These are phyloP conservation scores for Panthera leo DNA, from an alignment of 2,113 vertebrate species.

Conservation along the genomic window DNA sequence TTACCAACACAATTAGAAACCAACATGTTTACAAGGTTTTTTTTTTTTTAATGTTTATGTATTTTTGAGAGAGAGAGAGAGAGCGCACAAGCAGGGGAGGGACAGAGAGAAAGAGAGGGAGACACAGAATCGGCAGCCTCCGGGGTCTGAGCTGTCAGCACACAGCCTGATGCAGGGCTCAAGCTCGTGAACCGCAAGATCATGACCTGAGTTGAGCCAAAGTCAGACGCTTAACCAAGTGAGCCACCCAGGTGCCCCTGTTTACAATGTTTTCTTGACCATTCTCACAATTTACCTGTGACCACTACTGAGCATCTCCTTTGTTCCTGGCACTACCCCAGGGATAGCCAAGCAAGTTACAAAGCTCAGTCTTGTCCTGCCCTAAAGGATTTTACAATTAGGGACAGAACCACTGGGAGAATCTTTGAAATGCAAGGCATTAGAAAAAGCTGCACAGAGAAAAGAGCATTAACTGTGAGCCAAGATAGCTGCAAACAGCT, in stretches of 20 bases:
- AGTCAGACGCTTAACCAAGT: no score
- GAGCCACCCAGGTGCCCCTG: no score
- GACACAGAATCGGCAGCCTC: no score
- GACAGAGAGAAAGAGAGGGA: no score
- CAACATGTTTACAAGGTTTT: neutral
- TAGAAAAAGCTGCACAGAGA: conserved; percentile 9
- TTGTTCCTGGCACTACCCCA: neutral
- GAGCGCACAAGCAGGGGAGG: no score
- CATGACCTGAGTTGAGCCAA: no score
- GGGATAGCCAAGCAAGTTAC: neutral
- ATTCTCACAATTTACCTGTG: neutral
- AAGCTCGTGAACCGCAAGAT: no score
- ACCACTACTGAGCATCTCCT: neutral
- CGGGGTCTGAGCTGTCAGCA: no score
- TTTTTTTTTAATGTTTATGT: neutral
- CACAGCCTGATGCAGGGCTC: no score
- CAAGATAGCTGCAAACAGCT: neutral
- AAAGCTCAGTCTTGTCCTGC: neutral
- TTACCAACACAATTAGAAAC: neutral
- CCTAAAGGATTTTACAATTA: neutral
- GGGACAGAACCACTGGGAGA: neutral
- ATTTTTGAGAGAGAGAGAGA: no score
- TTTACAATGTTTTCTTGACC: neutral
- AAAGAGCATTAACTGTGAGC: neutral
- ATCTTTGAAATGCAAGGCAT: conserved; percentile 19